Conservation (phyloP, 2,888 invertebrate genomes). For the Hedya salicella region DNA sequence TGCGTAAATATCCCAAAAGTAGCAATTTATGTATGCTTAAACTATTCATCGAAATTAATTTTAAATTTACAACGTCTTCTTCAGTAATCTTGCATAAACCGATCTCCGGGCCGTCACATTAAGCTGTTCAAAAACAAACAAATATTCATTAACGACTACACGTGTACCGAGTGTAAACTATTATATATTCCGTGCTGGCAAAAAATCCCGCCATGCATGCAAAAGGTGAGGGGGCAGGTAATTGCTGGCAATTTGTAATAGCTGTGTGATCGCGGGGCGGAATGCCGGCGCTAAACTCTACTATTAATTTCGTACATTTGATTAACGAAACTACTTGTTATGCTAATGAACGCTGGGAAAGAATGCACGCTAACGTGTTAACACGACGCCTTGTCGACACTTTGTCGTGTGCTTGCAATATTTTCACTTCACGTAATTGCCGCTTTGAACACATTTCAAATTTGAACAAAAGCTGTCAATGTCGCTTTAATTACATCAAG, state of each 20-base stretch:
- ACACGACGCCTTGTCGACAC: constrained; percentile 80
- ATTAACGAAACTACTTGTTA: constrained; percentile 85
- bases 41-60: no score
- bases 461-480: background rate
- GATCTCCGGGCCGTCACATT: constrained; percentile 19
- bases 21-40: no score
- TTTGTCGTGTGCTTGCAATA: constrained; percentile 77
- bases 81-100: constrained; percentile 24
- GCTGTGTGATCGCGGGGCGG: constrained; percentile 81
- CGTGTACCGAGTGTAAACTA: constrained; percentile 53
- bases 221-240: constrained; percentile 66
- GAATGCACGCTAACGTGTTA: constrained; percentile 82
- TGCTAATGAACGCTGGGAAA: constrained; percentile 82
- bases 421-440: constrained; percentile 78
- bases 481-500: constrained; percentile 13
- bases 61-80: background rate
- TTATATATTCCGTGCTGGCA: constrained; percentile 59
- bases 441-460: constrained; percentile 47
- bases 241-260: constrained; percentile 82
- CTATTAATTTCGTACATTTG: constrained; percentile 85
- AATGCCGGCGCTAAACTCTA: constrained; percentile 81
- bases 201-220: constrained; percentile 61
- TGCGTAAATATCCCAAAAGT: no score
- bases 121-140: constrained; percentile 37
- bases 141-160: constrained; percentile 55